Evolutionary conservation across 2,888 invertebrate species (phyloP).

Genomic region (Eupithecia subumbrata): DNA sequence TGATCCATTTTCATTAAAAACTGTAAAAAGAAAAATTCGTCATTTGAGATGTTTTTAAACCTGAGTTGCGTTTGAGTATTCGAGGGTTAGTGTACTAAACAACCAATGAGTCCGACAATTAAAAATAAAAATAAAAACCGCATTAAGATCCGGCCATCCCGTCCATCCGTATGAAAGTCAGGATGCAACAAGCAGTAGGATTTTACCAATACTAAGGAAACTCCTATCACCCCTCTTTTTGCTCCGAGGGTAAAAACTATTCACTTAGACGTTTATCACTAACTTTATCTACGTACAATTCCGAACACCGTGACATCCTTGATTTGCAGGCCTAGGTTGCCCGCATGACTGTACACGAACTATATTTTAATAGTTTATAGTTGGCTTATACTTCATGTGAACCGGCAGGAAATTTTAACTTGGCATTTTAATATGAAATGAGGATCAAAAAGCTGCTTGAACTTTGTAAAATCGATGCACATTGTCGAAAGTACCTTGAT

Average conservation of each 20-base stretch:
- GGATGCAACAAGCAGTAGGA: neutral
- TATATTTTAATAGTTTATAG: conserved; percentile 63
- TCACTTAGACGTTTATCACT: neutral
- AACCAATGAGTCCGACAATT: neutral
- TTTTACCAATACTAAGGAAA: neutral
- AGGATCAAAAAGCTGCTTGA: conserved; percentile 24
- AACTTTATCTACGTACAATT: neutral
- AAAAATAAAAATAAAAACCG: too few relatives aligned
- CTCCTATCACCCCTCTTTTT: neutral
- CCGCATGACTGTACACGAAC: conserved; percentile 45
- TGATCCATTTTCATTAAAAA: too few relatives aligned
- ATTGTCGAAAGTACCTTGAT: conserved; percentile 11
- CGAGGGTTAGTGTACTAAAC: neutral
- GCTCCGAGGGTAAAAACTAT: neutral
- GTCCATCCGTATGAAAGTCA: neutral
- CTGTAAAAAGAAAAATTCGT: too few relatives aligned
- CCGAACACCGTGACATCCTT: conserved; percentile 26
- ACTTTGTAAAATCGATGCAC: conserved; percentile 19
- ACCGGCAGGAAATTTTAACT: conserved; percentile 34
- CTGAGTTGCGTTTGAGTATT: too few relatives aligned
- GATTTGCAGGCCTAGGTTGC: conserved; percentile 51
- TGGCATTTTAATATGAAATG: conserved; percentile 35
- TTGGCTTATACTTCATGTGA: conserved; percentile 53
- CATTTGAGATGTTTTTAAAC: too few relatives aligned
- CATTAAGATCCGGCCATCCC: neutral